These are phyloP conservation scores for Virgularia gustaviana DNA, from an alignment of 92 coral and sea anemone genomes.

Conservation along the genomic window DNA sequence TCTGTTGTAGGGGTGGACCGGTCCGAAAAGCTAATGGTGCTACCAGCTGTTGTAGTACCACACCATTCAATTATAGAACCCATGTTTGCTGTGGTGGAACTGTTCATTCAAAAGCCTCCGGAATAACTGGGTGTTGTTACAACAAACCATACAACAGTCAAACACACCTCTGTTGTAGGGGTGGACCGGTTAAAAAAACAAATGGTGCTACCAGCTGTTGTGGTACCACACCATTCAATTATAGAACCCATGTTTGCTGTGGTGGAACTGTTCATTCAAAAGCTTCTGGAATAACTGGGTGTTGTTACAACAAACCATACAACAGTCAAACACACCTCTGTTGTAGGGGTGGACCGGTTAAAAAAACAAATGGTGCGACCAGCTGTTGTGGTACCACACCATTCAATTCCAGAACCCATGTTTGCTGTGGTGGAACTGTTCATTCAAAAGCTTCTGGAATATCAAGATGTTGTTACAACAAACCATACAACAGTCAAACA, in stretches of 20 bases:
- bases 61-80: background rate
- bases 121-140: constrained; percentile 39
- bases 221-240: background rate
- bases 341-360: constrained; percentile 5
- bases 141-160: constrained; percentile 29
- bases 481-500: constrained; percentile 35
- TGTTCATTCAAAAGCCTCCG: constrained; percentile 5
- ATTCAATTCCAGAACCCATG: background rate
- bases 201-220: background rate
- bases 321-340: constrained; percentile 38
- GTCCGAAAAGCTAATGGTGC: constrained; percentile 9
- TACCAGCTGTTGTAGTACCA: background rate
- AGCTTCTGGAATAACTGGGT: constrained; percentile 10
- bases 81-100: constrained; percentile 32
- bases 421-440: constrained; percentile 33
- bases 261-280: constrained; percentile 15
- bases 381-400: background rate
- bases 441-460: constrained; percentile 4
- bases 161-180: constrained; percentile 40
- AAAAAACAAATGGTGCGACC: background rate
- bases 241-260: constrained; percentile 23
- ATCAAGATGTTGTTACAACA: constrained; percentile 37
- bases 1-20: constrained; percentile 22
- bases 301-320: constrained; percentile 43
- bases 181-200: constrained; percentile 1